phyloP scores from a whole-genome alignment of 2,113 vertebrate species.

The Raja brachyura region DNA sequence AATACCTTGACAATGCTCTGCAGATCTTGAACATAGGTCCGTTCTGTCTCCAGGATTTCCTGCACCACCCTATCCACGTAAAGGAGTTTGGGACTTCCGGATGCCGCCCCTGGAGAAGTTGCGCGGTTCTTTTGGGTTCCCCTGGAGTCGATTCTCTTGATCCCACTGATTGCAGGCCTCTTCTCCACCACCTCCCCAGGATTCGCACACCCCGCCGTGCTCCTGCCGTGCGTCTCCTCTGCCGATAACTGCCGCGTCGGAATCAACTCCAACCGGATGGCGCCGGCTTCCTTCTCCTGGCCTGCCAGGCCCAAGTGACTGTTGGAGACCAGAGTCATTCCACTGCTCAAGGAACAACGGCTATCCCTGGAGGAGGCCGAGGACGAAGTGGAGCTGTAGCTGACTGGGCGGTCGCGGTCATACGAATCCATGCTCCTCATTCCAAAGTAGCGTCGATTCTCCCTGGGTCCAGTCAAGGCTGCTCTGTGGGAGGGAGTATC shows the following conservation, averaged over 20 bases:
- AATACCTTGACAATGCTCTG: conserved; percentile 88
- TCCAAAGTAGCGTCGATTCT: conserved; percentile 59
- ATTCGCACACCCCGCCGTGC: conserved; percentile 42
- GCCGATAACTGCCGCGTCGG: conserved; percentile 70
- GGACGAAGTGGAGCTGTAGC: conserved; percentile 94
- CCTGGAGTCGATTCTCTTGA: conserved; percentile 52
- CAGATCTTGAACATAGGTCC: conserved; percentile 89
- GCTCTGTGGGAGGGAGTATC: conserved; percentile 58
- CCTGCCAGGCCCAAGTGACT: conserved; percentile 63
- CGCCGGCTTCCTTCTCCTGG: conserved; percentile 77
- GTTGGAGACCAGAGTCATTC: conserved; percentile 72
- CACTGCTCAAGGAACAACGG: conserved; percentile 86
- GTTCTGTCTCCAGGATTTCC: conserved; percentile 92
- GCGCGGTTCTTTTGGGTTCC: conserved; percentile 54
- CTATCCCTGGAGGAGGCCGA: conserved; percentile 92
- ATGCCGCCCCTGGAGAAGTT: conserved; percentile 46
- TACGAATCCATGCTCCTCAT: conserved; percentile 78
- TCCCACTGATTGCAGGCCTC: conserved; percentile 43
- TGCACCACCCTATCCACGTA: conserved; percentile 93
- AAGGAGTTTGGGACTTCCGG: conserved; percentile 71
- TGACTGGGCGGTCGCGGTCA: conserved; percentile 83
- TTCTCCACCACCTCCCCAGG: conserved; percentile 45
- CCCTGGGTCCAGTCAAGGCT: conserved; percentile 55
- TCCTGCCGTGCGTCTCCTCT: conserved; percentile 52
- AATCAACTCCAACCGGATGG: conserved; percentile 81